A percentile compares a stretch with the other conserved stretches of the same genome.
These are phyloP conservation scores for Brachycybe producta DNA, from an alignment of 2,888 invertebrate species.

Conservation along the genomic window DNA sequence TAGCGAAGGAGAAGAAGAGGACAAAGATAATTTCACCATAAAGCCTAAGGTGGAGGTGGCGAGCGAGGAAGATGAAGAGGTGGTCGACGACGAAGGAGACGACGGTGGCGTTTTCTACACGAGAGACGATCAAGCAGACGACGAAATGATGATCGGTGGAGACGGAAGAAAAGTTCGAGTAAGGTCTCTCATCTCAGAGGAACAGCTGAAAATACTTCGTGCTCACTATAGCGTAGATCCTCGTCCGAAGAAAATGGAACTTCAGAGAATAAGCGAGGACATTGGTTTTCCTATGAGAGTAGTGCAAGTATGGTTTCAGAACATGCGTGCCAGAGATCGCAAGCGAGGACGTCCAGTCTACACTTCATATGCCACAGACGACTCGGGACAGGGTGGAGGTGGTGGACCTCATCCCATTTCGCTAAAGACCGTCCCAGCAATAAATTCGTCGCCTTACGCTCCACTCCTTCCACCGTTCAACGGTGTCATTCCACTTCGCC, in stretches of 20 bases:
- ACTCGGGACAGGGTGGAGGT: conserved; percentile 20
- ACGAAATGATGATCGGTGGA: conserved; percentile 27
- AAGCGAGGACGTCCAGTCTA: conserved; percentile 47
- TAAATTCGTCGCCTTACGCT: conserved; percentile 15
- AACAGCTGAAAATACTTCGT: conserved; percentile 77
- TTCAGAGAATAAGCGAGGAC: conserved; percentile 70
- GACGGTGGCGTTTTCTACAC: conserved; percentile 23
- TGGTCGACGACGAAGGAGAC: conserved; percentile 24
- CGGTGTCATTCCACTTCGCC: conserved; percentile 16
- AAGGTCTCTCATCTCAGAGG: conserved; percentile 52
- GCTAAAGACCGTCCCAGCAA: conserved; percentile 16
- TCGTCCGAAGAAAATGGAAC: conserved; percentile 84
- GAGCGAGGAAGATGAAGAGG: conserved; percentile 25
- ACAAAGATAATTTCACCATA: no score
- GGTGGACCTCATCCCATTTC: conserved; percentile 25
- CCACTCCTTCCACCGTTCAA: conserved; percentile 13
- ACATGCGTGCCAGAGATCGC: conserved; percentile 77
- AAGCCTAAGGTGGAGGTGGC: not conserved
- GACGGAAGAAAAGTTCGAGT: conserved; percentile 57
- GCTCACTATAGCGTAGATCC: conserved; percentile 81
- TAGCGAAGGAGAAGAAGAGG: conserved; percentile 27
- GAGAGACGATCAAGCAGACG: conserved; percentile 21
- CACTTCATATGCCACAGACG: conserved; percentile 22
- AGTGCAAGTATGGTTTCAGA: conserved; percentile 94
- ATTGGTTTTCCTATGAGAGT: conserved; percentile 56